Base-by-base conservation (phyloP, 2,797 vertebrate genomes). In the Decapterus maruadsi region DNA sequence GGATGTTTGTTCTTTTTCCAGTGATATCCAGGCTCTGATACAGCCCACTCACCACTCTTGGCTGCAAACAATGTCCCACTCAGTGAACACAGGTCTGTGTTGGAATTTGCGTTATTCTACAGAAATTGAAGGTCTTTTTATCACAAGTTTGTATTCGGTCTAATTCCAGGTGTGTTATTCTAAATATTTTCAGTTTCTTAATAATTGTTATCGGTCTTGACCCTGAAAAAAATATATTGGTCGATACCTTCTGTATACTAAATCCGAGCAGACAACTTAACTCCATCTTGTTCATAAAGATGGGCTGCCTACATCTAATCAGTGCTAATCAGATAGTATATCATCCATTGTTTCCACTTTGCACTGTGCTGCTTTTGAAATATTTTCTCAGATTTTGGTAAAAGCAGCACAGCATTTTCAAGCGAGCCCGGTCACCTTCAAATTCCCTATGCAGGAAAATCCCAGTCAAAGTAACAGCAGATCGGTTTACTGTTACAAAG, bases 381-480 rank as follows among this genome's bases (percentile, higher is more conserved):
- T 51, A 31, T 13, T 42, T 42, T 71, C 50, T 22, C 0, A 34
- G 2, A 48, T 68, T 43, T 53, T 22, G 19, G 38, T 13, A 50
- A 51, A 42, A 5, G 9, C 2, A 2, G 40, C 43, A 50, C 12
- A 14, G 34, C 56, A 31, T 40, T 38, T 38, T 61, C 19, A 53
- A 50, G 20, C 13, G 5, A 42, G 31, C 5, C 3, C 7, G 62
- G 65, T 63, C 64, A 79, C 77, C 62, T 68, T 68, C 48, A 74
- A 50, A 58, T 60, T 62, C 43, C 22, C 29, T 2, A 16, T 26
- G 26, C 1, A 62, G 26, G 26, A 13, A 42, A 72, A 64, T 17
- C 2, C 48, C 11, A 29, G 17, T 53, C 64, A n/a, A 72, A 10
- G 13, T 36, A 51, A 62, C 7, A 3, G 9, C 43, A 56, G 31